A percentile compares a stretch with the other conserved stretches of the same genome.
Evolutionary conservation across 2,888 invertebrate species (phyloP).

Genomic region (Rhamnusium bicolor): DNA sequence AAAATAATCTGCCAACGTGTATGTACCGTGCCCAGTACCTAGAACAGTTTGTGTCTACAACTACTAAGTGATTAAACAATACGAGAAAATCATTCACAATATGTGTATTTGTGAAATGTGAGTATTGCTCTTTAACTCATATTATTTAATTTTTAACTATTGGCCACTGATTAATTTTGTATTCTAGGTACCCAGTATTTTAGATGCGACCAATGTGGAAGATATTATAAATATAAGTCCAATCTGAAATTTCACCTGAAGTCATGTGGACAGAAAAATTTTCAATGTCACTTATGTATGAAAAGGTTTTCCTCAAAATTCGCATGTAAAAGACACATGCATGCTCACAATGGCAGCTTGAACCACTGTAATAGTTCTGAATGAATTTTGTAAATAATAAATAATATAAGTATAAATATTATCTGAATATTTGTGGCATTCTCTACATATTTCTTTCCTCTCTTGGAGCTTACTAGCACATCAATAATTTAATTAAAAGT

Average conservation of each 20-base stretch:
- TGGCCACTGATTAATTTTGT: background rate
- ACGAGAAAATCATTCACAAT: no score
- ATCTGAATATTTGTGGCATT: no score
- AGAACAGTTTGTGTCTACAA: no score
- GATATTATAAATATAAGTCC: slow-evolving; percentile 53
- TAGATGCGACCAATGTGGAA: slow-evolving; percentile 39
- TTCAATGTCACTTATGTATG: slow-evolving; percentile 44
- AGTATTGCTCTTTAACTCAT: no score
- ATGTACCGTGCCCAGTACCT: no score
- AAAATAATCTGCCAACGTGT: no score
- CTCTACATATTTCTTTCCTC: no score
- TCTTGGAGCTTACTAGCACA: no score
- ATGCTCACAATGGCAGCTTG: background rate
- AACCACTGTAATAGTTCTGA: background rate
- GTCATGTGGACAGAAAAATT: slow-evolving; percentile 51
- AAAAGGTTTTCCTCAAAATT: slow-evolving; percentile 52
- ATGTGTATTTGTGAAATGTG: no score
- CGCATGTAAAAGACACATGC: slow-evolving; percentile 45
- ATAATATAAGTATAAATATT: background rate
- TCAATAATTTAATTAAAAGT: no score
- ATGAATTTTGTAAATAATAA: background rate
- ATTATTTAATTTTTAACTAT: no score
- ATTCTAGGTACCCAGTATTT: background rate
- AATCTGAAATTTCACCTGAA: slow-evolving; percentile 54
- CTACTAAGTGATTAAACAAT: no score